Evolutionary conservation across 2,113 vertebrate species (phyloP).

Genomic region (Labrus mixtus): DNA sequence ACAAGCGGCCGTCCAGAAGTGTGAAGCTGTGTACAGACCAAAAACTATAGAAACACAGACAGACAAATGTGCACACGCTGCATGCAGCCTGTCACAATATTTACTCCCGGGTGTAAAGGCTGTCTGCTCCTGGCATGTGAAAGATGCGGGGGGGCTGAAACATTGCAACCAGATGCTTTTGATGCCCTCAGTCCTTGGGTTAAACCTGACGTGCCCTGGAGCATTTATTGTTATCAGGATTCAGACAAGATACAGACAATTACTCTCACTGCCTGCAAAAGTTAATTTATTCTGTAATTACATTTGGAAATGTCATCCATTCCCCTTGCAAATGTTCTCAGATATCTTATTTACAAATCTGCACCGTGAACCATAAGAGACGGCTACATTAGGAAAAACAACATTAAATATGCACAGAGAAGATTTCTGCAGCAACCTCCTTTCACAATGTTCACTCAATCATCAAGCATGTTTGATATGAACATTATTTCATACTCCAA

Average conservation of each 20-base stretch:
- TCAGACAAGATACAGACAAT: slow-evolving; percentile 56
- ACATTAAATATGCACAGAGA: slow-evolving; percentile 13
- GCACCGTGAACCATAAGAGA: slow-evolving; percentile 31
- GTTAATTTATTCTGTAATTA: slow-evolving; percentile 78
- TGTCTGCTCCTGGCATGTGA: slow-evolving; percentile 18
- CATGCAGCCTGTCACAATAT: slow-evolving; percentile 39
- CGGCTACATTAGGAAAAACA: slow-evolving; percentile 1
- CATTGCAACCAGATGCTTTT: slow-evolving; percentile 33
- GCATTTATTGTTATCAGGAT: slow-evolving; percentile 45
- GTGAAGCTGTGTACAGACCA: slow-evolving; percentile 1
- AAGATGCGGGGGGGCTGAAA: slow-evolving; percentile 12
- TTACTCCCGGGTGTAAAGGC: slow-evolving; percentile 46
- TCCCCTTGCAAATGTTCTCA: slow-evolving; percentile 57
- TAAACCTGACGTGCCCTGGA: slow-evolving; percentile 35
- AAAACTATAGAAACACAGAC: slow-evolving; percentile 14
- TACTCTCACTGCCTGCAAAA: slow-evolving; percentile 49
- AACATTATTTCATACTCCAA: not conserved
- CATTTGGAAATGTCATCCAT: slow-evolving; percentile 71
- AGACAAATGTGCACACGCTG: slow-evolving; percentile 6
- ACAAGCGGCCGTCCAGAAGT: slow-evolving; percentile 6
- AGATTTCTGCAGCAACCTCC: not conserved
- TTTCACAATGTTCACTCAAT: not conserved
- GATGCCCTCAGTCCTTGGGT: slow-evolving; percentile 36
- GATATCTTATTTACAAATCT: slow-evolving; percentile 46
- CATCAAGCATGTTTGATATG: not conserved